phyloP scores from a whole-genome alignment of 1,140 invertebrate genomes.

The Thereuonema tuberculata region DNA sequence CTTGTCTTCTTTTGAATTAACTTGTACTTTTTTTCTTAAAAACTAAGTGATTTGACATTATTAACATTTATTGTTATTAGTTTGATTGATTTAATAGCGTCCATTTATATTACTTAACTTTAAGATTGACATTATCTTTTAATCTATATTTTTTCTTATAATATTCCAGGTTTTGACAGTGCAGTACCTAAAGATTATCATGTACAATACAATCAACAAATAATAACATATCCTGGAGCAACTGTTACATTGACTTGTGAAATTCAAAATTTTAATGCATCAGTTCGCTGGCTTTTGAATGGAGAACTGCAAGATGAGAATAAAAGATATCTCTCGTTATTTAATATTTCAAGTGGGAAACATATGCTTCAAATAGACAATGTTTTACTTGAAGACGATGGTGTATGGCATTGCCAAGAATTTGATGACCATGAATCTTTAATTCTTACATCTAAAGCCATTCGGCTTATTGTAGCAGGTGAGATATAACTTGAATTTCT shows the following conservation, averaged over 20 bases:
- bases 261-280: neutral
- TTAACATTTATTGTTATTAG: too few species aligned
- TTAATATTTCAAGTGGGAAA: neutral
- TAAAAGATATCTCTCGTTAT: neutral
- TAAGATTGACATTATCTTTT: too few species aligned
- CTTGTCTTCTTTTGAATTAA: too few species aligned
- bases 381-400: constrained; percentile 22
- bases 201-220: neutral
- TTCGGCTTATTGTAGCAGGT: constrained; percentile 22
- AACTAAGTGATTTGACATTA: too few species aligned
- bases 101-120: too few species aligned
- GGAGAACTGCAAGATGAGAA: neutral
- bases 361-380: constrained; percentile 19
- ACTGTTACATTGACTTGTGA: constrained; percentile 2
- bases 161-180: neutral
- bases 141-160: neutral
- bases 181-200: neutral
- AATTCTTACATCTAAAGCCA: constrained; percentile 18
- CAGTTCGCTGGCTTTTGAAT: constrained; percentile 9
- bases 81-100: too few species aligned
- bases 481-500: too few species aligned
- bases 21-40: too few species aligned
- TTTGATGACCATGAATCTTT: constrained; percentile 21
- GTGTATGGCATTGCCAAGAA: constrained; percentile 24
- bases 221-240: neutral